Conservation (phyloP, 2,797 vertebrate species). For the Erethizon dorsatum region DNA sequence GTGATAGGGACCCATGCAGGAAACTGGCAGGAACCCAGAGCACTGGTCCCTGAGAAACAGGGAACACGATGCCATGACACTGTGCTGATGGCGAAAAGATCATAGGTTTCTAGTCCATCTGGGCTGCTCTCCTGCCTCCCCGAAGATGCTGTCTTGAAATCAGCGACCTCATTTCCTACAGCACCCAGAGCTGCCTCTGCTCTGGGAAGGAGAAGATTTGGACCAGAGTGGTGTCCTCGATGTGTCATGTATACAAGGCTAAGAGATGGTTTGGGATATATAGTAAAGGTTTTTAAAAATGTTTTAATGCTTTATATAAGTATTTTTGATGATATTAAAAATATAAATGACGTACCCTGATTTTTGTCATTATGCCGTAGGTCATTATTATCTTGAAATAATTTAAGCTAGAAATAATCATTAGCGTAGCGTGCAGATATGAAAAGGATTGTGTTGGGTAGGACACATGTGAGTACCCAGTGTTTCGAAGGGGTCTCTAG, state of each 20-base stretch:
- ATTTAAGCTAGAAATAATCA: not conserved
- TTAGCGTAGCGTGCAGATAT: not conserved
- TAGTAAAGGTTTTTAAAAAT: not conserved
- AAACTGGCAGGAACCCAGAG: not conserved
- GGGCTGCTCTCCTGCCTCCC: not conserved
- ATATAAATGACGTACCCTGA: not conserved
- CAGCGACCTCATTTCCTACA: not conserved
- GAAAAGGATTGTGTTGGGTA: not conserved
- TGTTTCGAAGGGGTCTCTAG: not conserved
- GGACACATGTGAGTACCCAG: not conserved
- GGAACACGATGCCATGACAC: fast-evolving
- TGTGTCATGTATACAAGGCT: not conserved
- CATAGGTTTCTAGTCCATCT: not conserved
- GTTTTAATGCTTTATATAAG: not conserved
- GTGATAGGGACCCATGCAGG: not conserved
- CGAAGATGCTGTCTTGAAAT: fast-evolving
- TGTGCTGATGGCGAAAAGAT: not conserved
- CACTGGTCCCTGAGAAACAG: not conserved
- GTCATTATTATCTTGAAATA: not conserved
- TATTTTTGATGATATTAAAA: not conserved
- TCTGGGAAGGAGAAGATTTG: conserved; percentile 4
- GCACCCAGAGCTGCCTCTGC: not conserved
- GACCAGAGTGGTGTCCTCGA: not conserved
- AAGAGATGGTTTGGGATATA: not conserved
- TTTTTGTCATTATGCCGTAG: not conserved